phyloP scores from a whole-genome alignment of 2,113 vertebrate species.

The Daubentonia madagascariensis region DNA sequence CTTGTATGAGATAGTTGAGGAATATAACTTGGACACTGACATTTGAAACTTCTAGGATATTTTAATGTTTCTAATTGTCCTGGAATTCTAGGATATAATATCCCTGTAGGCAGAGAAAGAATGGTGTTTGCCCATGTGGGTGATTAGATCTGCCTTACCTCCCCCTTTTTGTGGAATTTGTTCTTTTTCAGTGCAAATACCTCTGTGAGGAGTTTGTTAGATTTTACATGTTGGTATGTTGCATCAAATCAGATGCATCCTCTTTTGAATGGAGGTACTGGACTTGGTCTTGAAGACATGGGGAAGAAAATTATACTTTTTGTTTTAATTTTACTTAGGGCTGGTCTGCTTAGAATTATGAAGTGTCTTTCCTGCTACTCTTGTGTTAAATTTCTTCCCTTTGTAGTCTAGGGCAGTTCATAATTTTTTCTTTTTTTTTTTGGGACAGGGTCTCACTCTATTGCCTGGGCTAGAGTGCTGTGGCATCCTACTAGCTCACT shows the following conservation, averaged over 20 bases:
- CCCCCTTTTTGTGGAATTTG: background rate
- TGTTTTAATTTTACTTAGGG: background rate
- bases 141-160: background rate
- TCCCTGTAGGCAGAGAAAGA: background rate
- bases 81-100: background rate
- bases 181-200: background rate
- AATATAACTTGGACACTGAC: background rate
- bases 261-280: background rate
- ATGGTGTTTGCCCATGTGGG: background rate
- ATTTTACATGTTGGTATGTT: background rate
- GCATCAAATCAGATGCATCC: background rate
- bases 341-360: background rate
- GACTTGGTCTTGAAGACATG: background rate
- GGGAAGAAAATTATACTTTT: background rate
- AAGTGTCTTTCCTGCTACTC: background rate
- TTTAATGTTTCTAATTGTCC: conserved; percentile 2
- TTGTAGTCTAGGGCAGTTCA: background rate
- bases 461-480: too few relatives aligned
- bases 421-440: background rate
- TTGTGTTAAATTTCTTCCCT: conserved; percentile 3
- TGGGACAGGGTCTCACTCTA: too few relatives aligned
- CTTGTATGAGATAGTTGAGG: background rate
- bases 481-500: too few relatives aligned
- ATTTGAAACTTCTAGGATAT: conserved; percentile 1
- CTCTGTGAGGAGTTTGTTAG: background rate